Evolutionary conservation across 1,140 invertebrate species (phyloP), one percentile per base, ranked within the genome.

Genomic region (Drosophila yakuba): DNA sequence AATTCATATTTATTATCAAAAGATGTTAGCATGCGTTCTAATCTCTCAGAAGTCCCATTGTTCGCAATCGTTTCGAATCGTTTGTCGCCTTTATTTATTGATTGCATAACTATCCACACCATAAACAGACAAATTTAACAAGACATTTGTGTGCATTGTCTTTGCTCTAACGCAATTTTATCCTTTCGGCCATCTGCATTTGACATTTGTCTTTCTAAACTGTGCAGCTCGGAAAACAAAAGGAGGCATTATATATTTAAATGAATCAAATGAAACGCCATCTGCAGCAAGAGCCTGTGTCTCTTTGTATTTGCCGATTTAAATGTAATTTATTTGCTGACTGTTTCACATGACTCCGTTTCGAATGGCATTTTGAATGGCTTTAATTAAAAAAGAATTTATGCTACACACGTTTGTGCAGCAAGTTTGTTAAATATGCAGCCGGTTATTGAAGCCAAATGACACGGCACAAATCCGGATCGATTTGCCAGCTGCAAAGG

Each of bases 261-360:
- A 78, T 74, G 57, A 81, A 73, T 55, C 60, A 63, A 81, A 60
- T 48, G 43, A 56, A 78, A 81, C 48, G 57, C 74, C 68, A 81
- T 74, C 54, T 62, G 59, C 81, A 77, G 61, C 38, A 43, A 59
- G 60, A 11, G 45, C 4, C 32, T 12, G 28, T 32, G 47, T 35
- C 39, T 47, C 32, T 50, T 47, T 77, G 44, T 68, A 28, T 76
- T 17, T 67, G 72, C 36, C 55, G 56, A 60, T 77, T 76, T 59
- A 68, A 77, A 68, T 68, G 67, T 60, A 76, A 77, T 77, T 76
- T 77, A 77, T 76, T 75, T 76, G 61, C 38, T 38, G 23, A 48
- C 36, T 45, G 43, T 45, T 28, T 56, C 50, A 41, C 35, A 41
- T 38, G 17, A 56, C 25, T 51, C 44, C 8, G 17, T 0, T 17